Evolutionary conservation across 2,888 invertebrate genomes (phyloP).

Genomic region (Rhaphigaster nebulosa): DNA sequence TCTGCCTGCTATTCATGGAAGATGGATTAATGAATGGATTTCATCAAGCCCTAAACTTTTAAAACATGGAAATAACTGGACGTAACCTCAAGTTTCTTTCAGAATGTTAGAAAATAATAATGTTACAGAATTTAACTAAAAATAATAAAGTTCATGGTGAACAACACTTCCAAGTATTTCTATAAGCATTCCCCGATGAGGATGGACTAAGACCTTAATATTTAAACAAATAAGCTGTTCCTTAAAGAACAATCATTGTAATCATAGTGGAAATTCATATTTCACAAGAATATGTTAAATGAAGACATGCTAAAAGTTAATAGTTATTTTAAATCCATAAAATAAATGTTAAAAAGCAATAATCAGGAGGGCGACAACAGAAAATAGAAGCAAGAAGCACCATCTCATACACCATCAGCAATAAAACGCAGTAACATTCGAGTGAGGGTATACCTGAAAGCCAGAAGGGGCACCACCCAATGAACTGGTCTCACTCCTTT

Average conservation of each 20-base stretch:
- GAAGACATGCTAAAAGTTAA: neutral
- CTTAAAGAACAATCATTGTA: neutral
- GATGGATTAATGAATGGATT: neutral
- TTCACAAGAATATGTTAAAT: neutral
- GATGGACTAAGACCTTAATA: neutral
- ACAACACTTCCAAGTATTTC: neutral
- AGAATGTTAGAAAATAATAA: neutral
- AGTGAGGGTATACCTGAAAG: constrained; percentile 68
- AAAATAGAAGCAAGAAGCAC: neutral
- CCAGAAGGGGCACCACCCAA: constrained; percentile 71
- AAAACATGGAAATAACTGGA: neutral
- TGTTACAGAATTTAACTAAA: neutral
- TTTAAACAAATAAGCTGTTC: neutral
- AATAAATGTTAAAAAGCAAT: neutral
- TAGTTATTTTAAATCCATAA: neutral
- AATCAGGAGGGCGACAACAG: neutral
- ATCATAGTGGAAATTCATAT: neutral
- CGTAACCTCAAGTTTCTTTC: neutral
- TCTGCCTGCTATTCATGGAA: too few species aligned
- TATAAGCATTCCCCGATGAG: neutral
- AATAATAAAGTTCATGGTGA: neutral
- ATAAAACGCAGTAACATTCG: neutral
- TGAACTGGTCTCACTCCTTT: constrained; percentile 74
- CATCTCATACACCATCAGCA: neutral
- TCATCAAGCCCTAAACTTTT: neutral